Evolutionary conservation across 2,888 invertebrate species (phyloP).

Genomic region (Alentia gelatinosa): DNA sequence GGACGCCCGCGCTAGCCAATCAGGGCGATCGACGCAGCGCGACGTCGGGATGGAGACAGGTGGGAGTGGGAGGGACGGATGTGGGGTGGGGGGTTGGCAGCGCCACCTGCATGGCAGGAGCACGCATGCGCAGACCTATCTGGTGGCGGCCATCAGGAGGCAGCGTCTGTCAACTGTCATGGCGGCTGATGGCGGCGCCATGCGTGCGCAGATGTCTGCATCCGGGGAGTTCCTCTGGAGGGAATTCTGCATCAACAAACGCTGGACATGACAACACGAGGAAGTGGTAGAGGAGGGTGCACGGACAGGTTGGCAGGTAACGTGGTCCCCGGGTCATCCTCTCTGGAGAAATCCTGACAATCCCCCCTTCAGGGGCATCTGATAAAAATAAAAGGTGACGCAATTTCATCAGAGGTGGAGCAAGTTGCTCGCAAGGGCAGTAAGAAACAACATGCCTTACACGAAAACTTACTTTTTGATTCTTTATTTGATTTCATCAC

Average conservation of each 20-base stretch:
- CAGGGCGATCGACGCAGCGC: not conserved
- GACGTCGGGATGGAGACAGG: not conserved
- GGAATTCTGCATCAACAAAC: conserved; percentile 36
- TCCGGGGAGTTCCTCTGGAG: conserved; percentile 19
- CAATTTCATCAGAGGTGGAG: not conserved
- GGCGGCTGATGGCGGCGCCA: not conserved
- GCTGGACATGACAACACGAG: conserved; percentile 11
- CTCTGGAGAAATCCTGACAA: not conserved
- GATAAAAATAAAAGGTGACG: not conserved
- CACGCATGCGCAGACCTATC: not conserved
- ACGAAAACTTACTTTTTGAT: not conserved
- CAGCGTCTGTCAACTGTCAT: conserved; percentile 33
- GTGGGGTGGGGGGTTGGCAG: no score
- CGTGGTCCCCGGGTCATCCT: not conserved
- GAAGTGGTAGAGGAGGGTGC: no score
- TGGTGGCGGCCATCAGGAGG: not conserved
- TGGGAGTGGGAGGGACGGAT: not conserved
- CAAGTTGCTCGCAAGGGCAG: not conserved
- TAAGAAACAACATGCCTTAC: not conserved
- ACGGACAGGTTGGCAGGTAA: not conserved
- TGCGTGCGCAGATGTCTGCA: conserved; percentile 26
- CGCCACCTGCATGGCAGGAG: not conserved
- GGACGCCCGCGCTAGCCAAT: not conserved
- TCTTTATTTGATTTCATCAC: no score
- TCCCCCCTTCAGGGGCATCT: not conserved